Evolutionary conservation across 2,888 invertebrate genomes (phyloP).

Genomic region (Drosophila prostipennis): DNA sequence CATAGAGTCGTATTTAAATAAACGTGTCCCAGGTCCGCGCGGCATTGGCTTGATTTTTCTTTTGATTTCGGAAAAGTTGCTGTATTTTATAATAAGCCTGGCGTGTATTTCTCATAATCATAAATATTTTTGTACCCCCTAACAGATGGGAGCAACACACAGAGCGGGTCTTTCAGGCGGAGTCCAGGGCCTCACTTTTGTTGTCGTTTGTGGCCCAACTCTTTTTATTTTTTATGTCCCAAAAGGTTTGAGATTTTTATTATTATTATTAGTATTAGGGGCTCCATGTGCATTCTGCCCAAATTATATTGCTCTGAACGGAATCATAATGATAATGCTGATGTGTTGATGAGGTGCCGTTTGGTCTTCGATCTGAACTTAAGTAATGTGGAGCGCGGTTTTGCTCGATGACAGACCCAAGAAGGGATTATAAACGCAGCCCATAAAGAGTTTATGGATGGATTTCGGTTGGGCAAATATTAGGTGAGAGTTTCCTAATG

Average conservation of each 20-base stretch:
- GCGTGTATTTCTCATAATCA: constrained; percentile 78
- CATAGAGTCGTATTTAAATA: constrained; percentile 65
- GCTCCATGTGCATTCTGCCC: constrained; percentile 32
- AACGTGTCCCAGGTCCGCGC: constrained; percentile 49
- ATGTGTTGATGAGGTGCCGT: constrained; percentile 78
- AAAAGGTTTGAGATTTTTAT: constrained; percentile 66
- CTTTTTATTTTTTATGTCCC: constrained; percentile 47
- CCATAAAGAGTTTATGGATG: constrained; percentile 49
- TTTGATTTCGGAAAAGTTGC: constrained; percentile 78
- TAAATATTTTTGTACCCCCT: constrained; percentile 71
- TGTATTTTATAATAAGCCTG: constrained; percentile 78
- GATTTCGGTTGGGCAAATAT: constrained; percentile 13
- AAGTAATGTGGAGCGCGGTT: constrained; percentile 58
- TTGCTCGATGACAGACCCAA: constrained; percentile 38
- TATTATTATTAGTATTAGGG: constrained; percentile 61
- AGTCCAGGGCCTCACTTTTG: constrained; percentile 29
- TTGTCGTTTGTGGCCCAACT: constrained; percentile 7
- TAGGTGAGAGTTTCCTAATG: constrained; percentile 14
- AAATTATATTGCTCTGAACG: constrained; percentile 50
- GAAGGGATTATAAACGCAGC: constrained; percentile 41
- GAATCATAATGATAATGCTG: constrained; percentile 72
- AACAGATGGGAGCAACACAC: constrained; percentile 30
- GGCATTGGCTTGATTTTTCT: constrained; percentile 69
- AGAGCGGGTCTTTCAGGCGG: constrained; percentile 24
- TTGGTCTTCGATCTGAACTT: constrained; percentile 51